These are phyloP conservation scores for Phalloptychus januarius DNA, from an alignment of 2,797 vertebrate genomes.

Conservation along the genomic window DNA sequence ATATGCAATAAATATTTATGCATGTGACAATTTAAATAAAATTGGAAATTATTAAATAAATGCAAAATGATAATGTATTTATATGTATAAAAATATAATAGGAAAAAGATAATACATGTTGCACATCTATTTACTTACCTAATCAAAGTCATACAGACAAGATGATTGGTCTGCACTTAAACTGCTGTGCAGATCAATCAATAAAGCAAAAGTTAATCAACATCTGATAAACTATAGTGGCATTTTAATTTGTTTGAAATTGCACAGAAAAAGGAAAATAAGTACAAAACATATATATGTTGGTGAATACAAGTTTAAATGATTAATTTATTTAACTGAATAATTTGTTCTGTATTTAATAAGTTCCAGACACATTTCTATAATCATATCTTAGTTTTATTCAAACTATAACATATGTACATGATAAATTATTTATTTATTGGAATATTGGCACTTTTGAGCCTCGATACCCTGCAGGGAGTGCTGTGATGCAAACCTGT, in stretches of 20 bases:
- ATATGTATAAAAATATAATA: background rate
- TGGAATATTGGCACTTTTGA: background rate
- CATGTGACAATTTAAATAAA: background rate
- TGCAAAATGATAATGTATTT: background rate
- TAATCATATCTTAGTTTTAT: background rate
- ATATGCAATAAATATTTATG: background rate
- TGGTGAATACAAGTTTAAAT: background rate
- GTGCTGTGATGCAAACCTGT: conserved; percentile 35
- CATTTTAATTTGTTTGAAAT: background rate
- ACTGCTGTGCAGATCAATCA: background rate
- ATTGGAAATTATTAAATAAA: background rate
- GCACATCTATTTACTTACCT: background rate
- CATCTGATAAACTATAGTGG: background rate
- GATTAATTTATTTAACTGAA: background rate
- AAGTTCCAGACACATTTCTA: background rate
- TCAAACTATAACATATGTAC: background rate
- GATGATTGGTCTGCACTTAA: background rate
- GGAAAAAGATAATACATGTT: background rate
- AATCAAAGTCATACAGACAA: background rate
- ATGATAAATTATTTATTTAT: background rate
- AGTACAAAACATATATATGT: background rate
- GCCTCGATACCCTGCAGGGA: conserved; percentile 11
- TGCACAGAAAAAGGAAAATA: background rate
- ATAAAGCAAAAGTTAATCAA: background rate
- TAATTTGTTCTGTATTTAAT: background rate